Base-by-base conservation (phyloP, 1,140 invertebrate genomes). In the Galleria mellonella region DNA sequence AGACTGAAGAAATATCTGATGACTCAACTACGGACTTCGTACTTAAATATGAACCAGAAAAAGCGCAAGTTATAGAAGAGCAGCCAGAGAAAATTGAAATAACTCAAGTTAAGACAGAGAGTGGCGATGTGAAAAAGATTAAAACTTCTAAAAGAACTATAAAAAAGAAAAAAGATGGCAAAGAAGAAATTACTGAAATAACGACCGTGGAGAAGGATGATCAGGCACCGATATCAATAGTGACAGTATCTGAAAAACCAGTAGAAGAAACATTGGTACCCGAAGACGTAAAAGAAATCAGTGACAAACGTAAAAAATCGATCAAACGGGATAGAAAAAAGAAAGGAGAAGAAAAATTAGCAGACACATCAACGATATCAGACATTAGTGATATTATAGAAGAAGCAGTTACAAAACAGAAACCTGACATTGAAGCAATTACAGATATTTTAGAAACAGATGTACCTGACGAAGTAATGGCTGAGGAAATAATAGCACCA, bases 141-240 rank as follows among this genome's bases (percentile, higher is more conserved):
- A 58, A 61, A 35, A 68, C 75, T 11, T 73, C 86, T 42, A 74
- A 84, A 50, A 47, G 62, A 33, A 45, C 81, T 2, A 83, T 83
- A 4, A 62, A 74, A 33, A 74, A 73, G 31, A 70, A 68, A 2
- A 84, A 63, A 51, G 46, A 66, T 48, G 43, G 61, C 40, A 48
- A 65, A 56, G 56, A 77, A 17, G 71, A 81, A 35, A 31, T 61
- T 0, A 62, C 58, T 0, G 64, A 75, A 68, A 83, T 87, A 43
- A 72, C 83, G 10, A 87, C 87, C 9, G 61, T 87, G 43, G 75
- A 88, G 55, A 82, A 87, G 82, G 51, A 39, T 72, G 9, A 71
- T 73, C 7, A 32, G 30, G 15, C 43, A 76, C 81, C 32, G 72
- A 86, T 51, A 51, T 60, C 36, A 72, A 83, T 7, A 50, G 83